Percentiles rank a stretch among this genome's conserved stretches.
Conservation (phyloP, 2,888 invertebrate species). For the Oligia latruncula region DNA sequence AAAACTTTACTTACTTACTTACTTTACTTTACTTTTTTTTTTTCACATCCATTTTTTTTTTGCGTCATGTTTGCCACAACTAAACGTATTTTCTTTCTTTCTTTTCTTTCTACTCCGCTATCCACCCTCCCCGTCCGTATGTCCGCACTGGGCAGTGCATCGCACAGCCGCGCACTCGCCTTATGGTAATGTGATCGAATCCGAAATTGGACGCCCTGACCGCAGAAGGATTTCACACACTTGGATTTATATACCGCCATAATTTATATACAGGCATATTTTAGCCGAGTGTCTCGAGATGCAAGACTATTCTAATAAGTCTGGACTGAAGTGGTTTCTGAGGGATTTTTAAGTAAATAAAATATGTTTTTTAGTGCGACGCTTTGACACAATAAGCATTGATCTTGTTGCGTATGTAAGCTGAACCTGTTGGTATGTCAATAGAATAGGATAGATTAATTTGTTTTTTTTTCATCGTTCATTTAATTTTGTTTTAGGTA, state of each 20-base stretch:
- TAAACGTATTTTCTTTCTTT: no score
- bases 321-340: constrained; percentile 12
- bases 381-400: not conserved
- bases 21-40: no score
- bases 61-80: no score
- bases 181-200: constrained; percentile 88
- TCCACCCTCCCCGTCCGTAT: constrained; percentile 20
- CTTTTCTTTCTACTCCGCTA: not conserved
- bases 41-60: no score
- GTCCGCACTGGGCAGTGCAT: constrained; percentile 70
- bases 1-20: no score
- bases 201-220: constrained; percentile 86
- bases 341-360: not conserved
- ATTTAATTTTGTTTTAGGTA: not conserved
- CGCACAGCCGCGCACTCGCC: constrained; percentile 79
- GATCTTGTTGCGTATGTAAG: not conserved
- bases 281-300: constrained; percentile 37
- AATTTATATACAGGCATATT: constrained; percentile 48
- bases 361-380: no score
- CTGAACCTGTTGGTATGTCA: not conserved
- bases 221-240: constrained; percentile 74
- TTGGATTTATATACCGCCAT: constrained; percentile 73
- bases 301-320: constrained; percentile 52
- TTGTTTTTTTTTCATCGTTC: not conserved
- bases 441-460: not conserved